Evolutionary conservation across 1,140 invertebrate species (phyloP).

Genomic region (Tetramorium parvispinum): DNA sequence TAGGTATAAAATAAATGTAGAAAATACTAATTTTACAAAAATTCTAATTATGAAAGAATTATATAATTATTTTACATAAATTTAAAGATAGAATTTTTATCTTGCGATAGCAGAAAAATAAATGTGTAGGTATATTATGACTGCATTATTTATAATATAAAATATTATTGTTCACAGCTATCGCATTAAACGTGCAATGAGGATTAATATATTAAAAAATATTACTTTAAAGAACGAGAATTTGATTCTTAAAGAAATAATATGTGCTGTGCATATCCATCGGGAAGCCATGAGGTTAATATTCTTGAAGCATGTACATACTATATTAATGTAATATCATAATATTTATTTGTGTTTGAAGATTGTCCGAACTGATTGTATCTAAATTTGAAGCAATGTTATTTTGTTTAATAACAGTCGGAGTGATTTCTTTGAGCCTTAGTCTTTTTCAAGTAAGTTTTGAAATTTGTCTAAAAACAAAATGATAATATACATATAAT

Average conservation of each 20-base stretch:
- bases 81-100: neutral
- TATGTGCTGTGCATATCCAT: neutral
- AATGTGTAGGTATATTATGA: no score
- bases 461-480: no score
- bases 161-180: neutral
- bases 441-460: constrained; percentile 15
- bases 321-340: no score
- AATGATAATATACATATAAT: no score
- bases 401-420: neutral
- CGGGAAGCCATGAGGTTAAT: constrained; percentile 2
- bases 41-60: neutral
- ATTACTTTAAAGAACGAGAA: neutral
- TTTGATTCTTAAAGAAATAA: neutral
- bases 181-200: neutral
- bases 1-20: neutral
- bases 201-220: neutral
- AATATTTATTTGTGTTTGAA: constrained; percentile 16
- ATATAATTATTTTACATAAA: neutral
- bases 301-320: neutral
- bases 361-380: neutral
- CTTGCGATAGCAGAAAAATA: no score
- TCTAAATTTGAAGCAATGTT: neutral
- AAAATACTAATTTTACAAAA: neutral
- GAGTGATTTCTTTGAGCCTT: neutral
- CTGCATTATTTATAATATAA: no score